Evolutionary conservation across 1,140 invertebrate genomes (phyloP).

Genomic region (Euwallacea fornicatus): DNA sequence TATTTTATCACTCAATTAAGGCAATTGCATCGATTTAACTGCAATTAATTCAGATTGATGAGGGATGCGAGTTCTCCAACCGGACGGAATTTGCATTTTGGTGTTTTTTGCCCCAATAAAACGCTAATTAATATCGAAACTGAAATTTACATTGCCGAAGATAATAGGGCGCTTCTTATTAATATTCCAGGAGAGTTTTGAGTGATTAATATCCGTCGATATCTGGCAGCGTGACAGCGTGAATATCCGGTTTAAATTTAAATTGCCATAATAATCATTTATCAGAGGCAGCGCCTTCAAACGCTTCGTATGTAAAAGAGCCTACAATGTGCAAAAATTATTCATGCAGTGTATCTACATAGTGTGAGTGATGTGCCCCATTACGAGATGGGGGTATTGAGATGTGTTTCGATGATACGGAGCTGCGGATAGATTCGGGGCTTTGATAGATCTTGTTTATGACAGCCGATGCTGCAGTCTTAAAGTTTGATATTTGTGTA

Average conservation of each 20-base stretch:
- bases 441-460: too few relatives aligned
- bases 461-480: too few relatives aligned
- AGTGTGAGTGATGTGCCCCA: too few relatives aligned
- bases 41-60: background rate
- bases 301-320: conserved; percentile 2
- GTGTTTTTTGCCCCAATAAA: background rate
- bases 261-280: conserved; percentile 11
- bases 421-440: background rate
- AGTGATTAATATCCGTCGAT: conserved; percentile 12
- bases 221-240: conserved; percentile 4
- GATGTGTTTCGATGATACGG: background rate
- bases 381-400: background rate
- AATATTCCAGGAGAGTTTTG: conserved; percentile 15
- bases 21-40: too few relatives aligned
- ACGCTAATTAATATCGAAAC: conserved; percentile 4
- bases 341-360: background rate
- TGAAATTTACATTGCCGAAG: background rate
- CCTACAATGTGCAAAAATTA: conserved; percentile 15
- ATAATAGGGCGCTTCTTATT: background rate
- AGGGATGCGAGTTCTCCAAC: background rate
- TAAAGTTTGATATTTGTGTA: too few relatives aligned
- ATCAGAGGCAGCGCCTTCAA: background rate
- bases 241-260: conserved; percentile 22
- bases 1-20: too few relatives aligned
- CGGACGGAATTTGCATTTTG: background rate